Conservation (phyloP, 2,888 invertebrate species). For the Acleris literana region DNA sequence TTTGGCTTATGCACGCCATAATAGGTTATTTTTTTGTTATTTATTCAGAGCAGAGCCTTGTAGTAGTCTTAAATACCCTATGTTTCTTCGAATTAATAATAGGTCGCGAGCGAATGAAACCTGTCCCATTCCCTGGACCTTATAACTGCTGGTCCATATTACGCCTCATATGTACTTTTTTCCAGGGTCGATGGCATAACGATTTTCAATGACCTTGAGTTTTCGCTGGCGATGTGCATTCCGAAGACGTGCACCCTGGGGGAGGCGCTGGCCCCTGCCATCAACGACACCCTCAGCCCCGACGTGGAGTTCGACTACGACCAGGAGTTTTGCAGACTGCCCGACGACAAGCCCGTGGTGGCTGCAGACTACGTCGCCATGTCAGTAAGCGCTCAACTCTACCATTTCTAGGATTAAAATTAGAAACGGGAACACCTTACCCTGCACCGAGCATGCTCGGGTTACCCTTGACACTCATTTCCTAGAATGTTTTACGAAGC, state of each 20-base stretch:
- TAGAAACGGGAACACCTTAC: too few species aligned
- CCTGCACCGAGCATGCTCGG: too few species aligned
- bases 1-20: too few species aligned
- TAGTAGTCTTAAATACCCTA: too few species aligned
- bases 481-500: too few species aligned
- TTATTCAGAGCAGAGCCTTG: too few species aligned
- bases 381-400: conserved; percentile 41
- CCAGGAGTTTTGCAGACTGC: conserved; percentile 48
- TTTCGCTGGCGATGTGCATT: conserved; percentile 48
- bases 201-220: conserved; percentile 19
- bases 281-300: too few species aligned
- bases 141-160: neutral
- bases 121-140: neutral
- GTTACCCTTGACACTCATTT: too few species aligned
- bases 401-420: neutral
- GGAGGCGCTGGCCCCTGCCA: conserved; percentile 41
- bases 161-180: neutral
- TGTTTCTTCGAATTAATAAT: too few species aligned
- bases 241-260: conserved; percentile 50
- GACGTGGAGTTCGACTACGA: conserved; percentile 41
- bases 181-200: neutral
- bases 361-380: conserved; percentile 47
- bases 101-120: neutral
- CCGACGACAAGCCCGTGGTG: conserved; percentile 50
- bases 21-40: too few species aligned